A percentile compares a stretch with the other conserved stretches of the same genome.
Evolutionary conservation across 2,888 invertebrate species (phyloP).

Genomic region (Ashinkailepas kermadecensis): DNA sequence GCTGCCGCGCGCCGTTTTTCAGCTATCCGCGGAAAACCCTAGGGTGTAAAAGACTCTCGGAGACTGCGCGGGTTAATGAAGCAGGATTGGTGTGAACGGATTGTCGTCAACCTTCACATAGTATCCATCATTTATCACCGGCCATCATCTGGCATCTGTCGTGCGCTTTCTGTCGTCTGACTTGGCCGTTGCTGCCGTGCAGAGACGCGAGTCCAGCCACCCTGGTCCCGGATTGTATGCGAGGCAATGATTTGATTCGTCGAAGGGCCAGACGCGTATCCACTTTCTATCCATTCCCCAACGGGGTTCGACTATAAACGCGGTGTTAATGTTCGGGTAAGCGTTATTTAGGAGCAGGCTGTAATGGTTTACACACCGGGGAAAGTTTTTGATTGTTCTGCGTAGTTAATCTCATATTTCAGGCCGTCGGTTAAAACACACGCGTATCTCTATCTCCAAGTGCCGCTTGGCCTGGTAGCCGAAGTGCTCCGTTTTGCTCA

Average conservation of each 20-base stretch:
- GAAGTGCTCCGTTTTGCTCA: too few species aligned
- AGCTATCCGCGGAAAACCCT: too few species aligned
- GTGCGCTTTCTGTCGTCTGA: too few species aligned
- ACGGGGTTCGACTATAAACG: neutral
- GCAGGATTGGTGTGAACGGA: too few species aligned
- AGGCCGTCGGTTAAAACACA: neutral
- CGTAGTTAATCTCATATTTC: neutral
- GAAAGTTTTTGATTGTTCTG: neutral
- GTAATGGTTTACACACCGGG: conserved; percentile 5
- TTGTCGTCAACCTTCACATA: too few species aligned
- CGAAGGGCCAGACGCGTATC: neutral
- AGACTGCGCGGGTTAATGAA: too few species aligned
- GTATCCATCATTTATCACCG: too few species aligned
- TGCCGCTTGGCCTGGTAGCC: too few species aligned
- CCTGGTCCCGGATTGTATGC: neutral
- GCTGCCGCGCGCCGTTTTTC: too few species aligned
- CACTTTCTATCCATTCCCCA: neutral
- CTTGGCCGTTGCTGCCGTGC: neutral
- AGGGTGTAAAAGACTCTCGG: too few species aligned
- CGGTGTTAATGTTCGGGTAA: neutral
- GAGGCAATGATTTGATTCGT: neutral
- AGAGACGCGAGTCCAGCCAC: neutral
- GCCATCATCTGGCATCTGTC: too few species aligned
- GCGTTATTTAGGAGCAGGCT: neutral
- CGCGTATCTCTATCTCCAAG: neutral